phyloP scores from a whole-genome alignment of 1,140 invertebrate genomes.

The Brachionus plicatilis region DNA sequence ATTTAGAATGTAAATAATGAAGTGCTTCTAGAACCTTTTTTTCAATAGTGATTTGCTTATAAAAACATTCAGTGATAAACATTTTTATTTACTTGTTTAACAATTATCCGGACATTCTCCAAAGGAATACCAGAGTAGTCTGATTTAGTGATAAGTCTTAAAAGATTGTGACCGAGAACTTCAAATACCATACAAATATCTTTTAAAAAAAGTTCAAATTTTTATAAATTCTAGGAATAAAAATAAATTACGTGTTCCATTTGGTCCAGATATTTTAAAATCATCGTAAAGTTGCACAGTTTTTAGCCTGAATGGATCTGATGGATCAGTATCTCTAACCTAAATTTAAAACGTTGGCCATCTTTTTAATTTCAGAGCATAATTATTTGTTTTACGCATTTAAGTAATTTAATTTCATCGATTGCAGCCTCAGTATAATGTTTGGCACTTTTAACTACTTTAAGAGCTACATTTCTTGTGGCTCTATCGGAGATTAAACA shows the following conservation, averaged over 20 bases:
- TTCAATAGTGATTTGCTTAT: not conserved
- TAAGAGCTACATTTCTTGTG: conserved; percentile 81
- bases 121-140: conserved; percentile 94
- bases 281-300: conserved; percentile 94
- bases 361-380: too few species aligned
- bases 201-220: not conserved
- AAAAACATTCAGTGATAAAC: not conserved
- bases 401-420: conserved; percentile 95
- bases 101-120: conserved; percentile 87
- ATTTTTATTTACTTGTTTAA: conserved; percentile 67
- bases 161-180: conserved; percentile 90
- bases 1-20: conserved; percentile 92
- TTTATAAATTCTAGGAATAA: not conserved
- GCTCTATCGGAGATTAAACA: not conserved
- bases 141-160: conserved; percentile 94
- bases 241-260: conserved; percentile 66
- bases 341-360: conserved; percentile 42
- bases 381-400: conserved; percentile 54
- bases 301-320: conserved; percentile 82
- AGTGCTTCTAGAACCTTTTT: conserved; percentile 72
- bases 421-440: conserved; percentile 96
- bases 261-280: conserved; percentile 93
- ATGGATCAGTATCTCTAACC: conserved; percentile 77
- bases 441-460: conserved; percentile 94
- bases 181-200: conserved; percentile 97